Percentiles rank a stretch among this genome's conserved stretches.
These are phyloP conservation scores for Cephus nigrinus DNA, from an alignment of 2,888 invertebrate species.

Conservation along the genomic window DNA sequence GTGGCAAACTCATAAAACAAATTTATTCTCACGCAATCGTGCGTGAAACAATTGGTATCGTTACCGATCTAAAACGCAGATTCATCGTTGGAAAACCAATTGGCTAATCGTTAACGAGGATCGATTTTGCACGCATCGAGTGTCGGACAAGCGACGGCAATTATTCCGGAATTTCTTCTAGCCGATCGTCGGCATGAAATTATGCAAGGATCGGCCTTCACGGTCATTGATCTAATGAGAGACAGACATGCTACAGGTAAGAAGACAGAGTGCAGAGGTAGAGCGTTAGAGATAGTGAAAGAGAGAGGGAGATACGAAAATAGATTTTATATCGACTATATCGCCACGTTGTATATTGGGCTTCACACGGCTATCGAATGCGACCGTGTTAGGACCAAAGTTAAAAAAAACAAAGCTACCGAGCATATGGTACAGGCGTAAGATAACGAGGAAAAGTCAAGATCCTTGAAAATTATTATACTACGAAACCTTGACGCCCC, in stretches of 20 bases:
- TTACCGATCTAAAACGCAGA: background rate
- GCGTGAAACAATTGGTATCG: background rate
- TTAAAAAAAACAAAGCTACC: background rate
- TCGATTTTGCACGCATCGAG: background rate
- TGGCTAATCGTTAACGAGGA: background rate
- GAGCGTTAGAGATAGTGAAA: background rate
- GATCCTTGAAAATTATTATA: background rate
- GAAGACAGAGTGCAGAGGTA: background rate
- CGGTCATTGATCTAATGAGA: constrained; percentile 33
- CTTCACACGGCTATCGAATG: background rate
- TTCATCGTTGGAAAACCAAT: background rate
- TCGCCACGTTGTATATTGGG: background rate
- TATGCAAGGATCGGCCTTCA: constrained; percentile 31
- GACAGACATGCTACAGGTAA: background rate
- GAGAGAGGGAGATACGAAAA: background rate
- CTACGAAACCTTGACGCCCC: background rate
- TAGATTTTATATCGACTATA: background rate
- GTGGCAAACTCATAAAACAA: background rate
- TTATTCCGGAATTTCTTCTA: constrained; percentile 5
- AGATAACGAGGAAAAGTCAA: background rate
- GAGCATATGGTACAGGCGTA: background rate
- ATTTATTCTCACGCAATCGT: background rate
- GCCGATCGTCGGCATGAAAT: background rate
- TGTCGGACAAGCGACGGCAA: background rate
- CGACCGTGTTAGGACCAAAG: background rate